A percentile compares a stretch with the other conserved stretches of the same genome.
Evolutionary conservation across 1,140 invertebrate species (phyloP).

Genomic region (Plutomurus gul): DNA sequence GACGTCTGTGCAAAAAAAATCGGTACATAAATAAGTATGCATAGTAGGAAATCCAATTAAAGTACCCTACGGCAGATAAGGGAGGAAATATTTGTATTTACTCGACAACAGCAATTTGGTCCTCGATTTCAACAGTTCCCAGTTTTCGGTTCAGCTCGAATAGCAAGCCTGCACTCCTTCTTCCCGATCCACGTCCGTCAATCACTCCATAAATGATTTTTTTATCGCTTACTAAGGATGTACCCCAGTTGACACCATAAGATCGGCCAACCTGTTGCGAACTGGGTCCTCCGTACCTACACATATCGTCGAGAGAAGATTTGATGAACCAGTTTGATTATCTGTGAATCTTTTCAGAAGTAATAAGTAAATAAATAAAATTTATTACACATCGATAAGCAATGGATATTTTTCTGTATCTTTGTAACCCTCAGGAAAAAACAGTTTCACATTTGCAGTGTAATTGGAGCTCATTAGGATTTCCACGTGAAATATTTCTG

Average conservation of each 20-base stretch:
- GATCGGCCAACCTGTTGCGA: conserved; percentile 77
- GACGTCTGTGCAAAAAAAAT: conserved; percentile 57
- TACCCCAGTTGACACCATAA: conserved; percentile 78
- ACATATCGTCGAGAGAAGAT: conserved; percentile 35
- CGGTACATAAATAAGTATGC: neutral
- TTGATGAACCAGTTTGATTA: too few relatives aligned
- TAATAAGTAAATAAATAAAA: conserved; percentile 55
- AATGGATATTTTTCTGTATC: conserved; percentile 78
- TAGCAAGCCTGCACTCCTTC: conserved; percentile 79
- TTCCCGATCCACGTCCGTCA: conserved; percentile 85
- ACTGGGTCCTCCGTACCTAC: conserved; percentile 83
- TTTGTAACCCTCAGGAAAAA: conserved; percentile 73
- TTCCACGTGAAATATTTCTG: too few relatives aligned
- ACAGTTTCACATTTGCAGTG: conserved; percentile 70
- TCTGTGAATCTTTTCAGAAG: too few relatives aligned
- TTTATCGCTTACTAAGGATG: conserved; percentile 79
- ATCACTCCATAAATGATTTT: conserved; percentile 85
- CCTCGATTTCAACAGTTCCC: conserved; percentile 74
- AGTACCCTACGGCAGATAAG: too few relatives aligned
- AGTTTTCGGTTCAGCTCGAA: conserved; percentile 80
- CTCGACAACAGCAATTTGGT: conserved; percentile 61
- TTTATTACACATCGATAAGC: conserved; percentile 83
- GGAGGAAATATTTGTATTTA: conserved; percentile 55
- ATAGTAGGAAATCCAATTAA: too few relatives aligned
- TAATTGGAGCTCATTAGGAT: conserved; percentile 75